phyloP scores from a whole-genome alignment of 2,888 invertebrate genomes.

The Ennomos quercinarius region DNA sequence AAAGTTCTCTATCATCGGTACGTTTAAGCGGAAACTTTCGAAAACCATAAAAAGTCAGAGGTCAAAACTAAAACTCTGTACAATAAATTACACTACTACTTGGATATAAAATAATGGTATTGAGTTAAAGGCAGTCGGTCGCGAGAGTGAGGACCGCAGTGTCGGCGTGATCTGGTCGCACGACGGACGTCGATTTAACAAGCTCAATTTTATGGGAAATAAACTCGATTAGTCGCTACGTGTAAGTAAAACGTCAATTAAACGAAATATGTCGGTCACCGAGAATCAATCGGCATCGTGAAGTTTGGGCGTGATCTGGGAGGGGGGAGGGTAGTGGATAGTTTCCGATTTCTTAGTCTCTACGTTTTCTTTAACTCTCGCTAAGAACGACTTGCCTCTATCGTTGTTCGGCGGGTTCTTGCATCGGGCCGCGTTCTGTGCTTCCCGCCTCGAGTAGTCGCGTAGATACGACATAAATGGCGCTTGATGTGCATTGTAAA shows the following conservation, averaged over 20 bases:
- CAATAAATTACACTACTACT: too few species aligned
- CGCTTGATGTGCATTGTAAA: neutral
- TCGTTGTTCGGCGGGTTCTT: slow-evolving; percentile 29
- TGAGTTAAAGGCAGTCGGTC: slow-evolving; percentile 32
- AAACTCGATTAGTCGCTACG: slow-evolving; percentile 74
- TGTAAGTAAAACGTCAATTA: slow-evolving; percentile 82
- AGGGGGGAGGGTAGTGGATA: slow-evolving; percentile 42
- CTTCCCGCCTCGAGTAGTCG: neutral
- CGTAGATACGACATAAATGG: neutral
- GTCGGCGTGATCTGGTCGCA: slow-evolving; percentile 55
- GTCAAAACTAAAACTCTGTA: neutral
- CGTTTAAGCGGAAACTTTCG: slow-evolving; percentile 4
- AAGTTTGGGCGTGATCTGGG: slow-evolving; percentile 55
- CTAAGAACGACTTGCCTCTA: slow-evolving; percentile 49
- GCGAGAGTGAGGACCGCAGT: slow-evolving; percentile 52
- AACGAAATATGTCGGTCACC: slow-evolving; percentile 53
- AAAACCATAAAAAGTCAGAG: neutral
- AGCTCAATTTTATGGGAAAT: slow-evolving; percentile 79
- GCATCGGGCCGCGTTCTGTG: slow-evolving; percentile 5
- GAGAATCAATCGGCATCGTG: slow-evolving; percentile 39
- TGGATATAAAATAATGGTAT: neutral
- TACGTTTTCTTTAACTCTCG: slow-evolving; percentile 49
- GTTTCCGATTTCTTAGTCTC: slow-evolving; percentile 49
- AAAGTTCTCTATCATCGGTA: neutral
- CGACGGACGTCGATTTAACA: slow-evolving; percentile 73